phyloP scores from a whole-genome alignment of 2,888 invertebrate genomes.

The Polietes domitor region DNA sequence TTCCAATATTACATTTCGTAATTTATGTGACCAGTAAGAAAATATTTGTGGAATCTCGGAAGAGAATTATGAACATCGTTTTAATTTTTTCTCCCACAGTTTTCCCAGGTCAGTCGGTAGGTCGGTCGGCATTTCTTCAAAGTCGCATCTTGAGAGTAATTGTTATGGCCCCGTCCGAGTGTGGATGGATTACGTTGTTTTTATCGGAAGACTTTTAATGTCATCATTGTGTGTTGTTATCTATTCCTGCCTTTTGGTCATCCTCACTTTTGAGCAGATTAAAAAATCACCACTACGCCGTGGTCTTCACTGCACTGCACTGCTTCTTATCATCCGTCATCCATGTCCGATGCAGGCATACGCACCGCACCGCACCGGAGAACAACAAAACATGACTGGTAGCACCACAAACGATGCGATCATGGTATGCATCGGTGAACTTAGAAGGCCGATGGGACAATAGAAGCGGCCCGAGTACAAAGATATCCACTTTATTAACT shows the following conservation, averaged over 20 bases:
- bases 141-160: neutral
- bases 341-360: neutral
- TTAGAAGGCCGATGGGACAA: constrained; percentile 72
- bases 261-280: constrained; percentile 62
- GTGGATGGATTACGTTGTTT: constrained; percentile 46
- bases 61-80: neutral
- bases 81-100: neutral
- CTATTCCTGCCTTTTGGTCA: constrained; percentile 62
- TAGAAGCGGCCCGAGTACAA: constrained; percentile 77
- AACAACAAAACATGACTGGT: constrained; percentile 36
- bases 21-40: too few species aligned
- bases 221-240: constrained; percentile 65
- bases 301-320: neutral
- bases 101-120: neutral
- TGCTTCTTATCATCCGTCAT: neutral
- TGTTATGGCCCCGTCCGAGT: constrained; percentile 40
- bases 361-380: constrained; percentile 4
- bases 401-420: constrained; percentile 70
- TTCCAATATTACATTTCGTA: too few species aligned
- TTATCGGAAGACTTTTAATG: constrained; percentile 65
- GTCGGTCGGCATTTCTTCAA: constrained; percentile 5
- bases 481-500: constrained; percentile 79
- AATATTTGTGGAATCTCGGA: too few species aligned
- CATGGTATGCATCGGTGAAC: constrained; percentile 74
- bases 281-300: constrained; percentile 53